A percentile compares a stretch with the other conserved stretches of the same genome.
These are phyloP conservation scores for Tamandua tetradactyla DNA, from an alignment of 2,797 vertebrate genomes.

Conservation along the genomic window DNA sequence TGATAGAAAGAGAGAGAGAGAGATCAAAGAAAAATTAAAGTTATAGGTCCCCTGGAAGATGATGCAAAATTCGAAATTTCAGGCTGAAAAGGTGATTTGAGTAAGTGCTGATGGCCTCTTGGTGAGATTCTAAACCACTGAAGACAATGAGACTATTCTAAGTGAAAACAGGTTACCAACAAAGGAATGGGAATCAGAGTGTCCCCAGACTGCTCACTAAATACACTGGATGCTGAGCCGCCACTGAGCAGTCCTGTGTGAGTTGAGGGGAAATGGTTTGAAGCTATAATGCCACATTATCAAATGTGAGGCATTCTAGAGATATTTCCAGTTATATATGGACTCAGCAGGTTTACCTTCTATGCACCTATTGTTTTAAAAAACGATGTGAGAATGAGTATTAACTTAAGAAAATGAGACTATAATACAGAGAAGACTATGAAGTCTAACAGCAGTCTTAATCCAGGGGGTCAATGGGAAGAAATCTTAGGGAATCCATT, in stretches of 20 bases:
- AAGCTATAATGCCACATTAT: background rate
- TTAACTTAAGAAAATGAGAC: background rate
- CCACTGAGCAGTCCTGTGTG: rapidly evolving
- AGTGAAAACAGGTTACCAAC: background rate
- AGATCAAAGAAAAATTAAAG: no score
- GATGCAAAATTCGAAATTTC: no score
- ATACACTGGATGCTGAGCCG: background rate
- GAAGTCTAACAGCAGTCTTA: background rate
- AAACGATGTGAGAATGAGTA: background rate
- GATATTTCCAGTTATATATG: background rate
- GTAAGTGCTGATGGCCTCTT: no score
- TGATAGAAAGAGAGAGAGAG: no score
- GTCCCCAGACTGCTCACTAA: background rate
- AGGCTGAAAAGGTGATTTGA: no score
- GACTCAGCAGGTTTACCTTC: background rate
- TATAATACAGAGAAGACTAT: background rate
- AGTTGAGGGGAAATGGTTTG: background rate
- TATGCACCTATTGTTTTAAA: background rate
- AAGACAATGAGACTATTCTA: background rate
- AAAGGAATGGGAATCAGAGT: background rate
- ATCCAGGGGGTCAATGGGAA: background rate
- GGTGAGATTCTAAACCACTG: background rate
- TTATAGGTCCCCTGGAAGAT: no score
- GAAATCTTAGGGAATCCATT: background rate
- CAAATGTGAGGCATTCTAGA: background rate